Conservation (phyloP, 1,140 invertebrate species). For the Nixonia krombeini region DNA sequence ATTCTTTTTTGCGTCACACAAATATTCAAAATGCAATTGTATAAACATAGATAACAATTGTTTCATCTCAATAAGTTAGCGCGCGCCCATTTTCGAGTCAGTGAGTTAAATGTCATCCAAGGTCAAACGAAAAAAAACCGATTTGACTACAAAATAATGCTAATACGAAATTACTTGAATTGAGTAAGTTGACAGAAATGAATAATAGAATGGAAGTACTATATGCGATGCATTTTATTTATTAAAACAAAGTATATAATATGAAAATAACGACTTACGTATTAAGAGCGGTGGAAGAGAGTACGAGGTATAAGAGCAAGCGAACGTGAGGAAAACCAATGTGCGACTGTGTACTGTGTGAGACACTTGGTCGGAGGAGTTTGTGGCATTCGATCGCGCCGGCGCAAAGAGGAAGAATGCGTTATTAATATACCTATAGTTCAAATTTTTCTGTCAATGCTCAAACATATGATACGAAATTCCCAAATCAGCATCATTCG, state of each 20-base stretch:
- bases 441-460: not conserved
- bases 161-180: not conserved
- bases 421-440: constrained; percentile 21
- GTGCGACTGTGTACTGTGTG: constrained; percentile 35
- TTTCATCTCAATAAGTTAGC: constrained; percentile 2
- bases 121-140: constrained; percentile 30
- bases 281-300: constrained; percentile 3
- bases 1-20: not conserved
- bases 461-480: no score
- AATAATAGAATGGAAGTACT: not conserved
- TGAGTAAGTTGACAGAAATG: no score
- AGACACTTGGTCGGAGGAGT: constrained; percentile 30
- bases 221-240: constrained; percentile 2
- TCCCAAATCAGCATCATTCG: no score
- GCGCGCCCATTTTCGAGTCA: constrained; percentile 12
- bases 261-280: constrained; percentile 29
- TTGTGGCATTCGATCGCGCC: constrained; percentile 29
- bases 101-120: constrained; percentile 38
- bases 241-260: not conserved
- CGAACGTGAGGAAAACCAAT: constrained; percentile 15
- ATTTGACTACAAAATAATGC: not conserved
- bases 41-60: not conserved
- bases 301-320: not conserved
- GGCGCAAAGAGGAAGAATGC: constrained; percentile 19
- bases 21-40: not conserved